Evolutionary conservation across 1,140 invertebrate species (phyloP).

Genomic region (Caenorhabditis tropicalis): DNA sequence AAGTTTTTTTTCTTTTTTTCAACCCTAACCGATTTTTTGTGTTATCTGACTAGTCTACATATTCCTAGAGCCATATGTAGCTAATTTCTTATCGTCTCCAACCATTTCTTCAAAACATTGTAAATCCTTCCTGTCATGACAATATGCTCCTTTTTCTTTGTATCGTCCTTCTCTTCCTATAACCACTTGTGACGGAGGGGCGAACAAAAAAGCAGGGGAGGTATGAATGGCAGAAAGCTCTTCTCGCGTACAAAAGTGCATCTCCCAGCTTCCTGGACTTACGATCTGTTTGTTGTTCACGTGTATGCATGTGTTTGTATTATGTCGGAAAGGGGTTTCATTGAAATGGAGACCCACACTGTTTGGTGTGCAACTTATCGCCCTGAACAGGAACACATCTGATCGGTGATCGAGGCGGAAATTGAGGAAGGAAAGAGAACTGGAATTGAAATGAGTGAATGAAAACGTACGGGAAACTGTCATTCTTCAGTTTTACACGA

Average conservation of each 20-base stretch:
- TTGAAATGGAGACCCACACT: conserved; percentile 12
- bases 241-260: neutral
- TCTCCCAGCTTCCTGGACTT: conserved; percentile 28
- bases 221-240: conserved; percentile 18
- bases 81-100: neutral
- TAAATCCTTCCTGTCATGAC: neutral
- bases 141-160: neutral
- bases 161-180: neutral
- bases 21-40: no score
- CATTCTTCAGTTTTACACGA: no score
- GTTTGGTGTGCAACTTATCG: conserved; percentile 32
- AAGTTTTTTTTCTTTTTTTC: no score
- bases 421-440: neutral
- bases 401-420: neutral
- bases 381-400: conserved; percentile 9
- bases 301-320: neutral
- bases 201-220: conserved; percentile 16
- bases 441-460: neutral
- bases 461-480: neutral
- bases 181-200: conserved; percentile 36
- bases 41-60: neutral
- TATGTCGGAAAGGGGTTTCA: neutral
- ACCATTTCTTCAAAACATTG: neutral
- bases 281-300: conserved; percentile 36
- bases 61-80: neutral